phyloP scores from a whole-genome alignment of 2,797 vertebrate genomes.

The Gastrophryne carolinensis region DNA sequence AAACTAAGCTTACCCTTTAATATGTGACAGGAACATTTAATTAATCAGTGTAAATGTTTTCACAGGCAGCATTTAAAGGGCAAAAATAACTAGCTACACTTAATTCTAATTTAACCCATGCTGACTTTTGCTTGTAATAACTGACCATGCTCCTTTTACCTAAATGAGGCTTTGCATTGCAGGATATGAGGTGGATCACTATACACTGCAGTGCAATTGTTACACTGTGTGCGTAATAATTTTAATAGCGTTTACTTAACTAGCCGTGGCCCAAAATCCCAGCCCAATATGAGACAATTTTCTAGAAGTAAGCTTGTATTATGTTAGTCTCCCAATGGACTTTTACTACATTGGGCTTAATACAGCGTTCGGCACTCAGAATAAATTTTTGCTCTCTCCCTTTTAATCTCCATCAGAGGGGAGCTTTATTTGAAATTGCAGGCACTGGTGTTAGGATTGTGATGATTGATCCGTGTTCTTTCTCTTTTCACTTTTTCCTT shows the following conservation, averaged over 20 bases:
- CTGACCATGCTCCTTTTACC: neutral
- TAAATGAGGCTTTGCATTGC: neutral
- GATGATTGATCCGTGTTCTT: neutral
- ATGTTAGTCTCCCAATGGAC: slow-evolving; percentile 43
- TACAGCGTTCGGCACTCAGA: slow-evolving; percentile 27
- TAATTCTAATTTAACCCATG: neutral
- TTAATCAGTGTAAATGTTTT: neutral
- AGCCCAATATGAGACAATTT: slow-evolving; percentile 49
- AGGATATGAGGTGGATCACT: slow-evolving; percentile 13
- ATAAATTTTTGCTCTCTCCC: neutral
- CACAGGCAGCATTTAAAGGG: neutral
- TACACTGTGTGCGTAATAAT: slow-evolving; percentile 41
- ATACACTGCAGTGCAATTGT: neutral
- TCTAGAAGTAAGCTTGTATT: slow-evolving; percentile 40
- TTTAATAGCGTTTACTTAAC: slow-evolving; percentile 52
- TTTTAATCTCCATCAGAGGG: neutral
- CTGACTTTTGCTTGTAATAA: neutral
- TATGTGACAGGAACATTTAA: neutral
- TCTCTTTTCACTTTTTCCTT: neutral
- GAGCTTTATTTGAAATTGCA: neutral
- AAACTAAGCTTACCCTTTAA: too few species aligned
- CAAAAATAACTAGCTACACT: neutral
- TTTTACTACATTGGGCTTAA: slow-evolving; percentile 40
- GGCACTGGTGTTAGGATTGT: neutral
- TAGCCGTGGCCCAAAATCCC: slow-evolving; percentile 42